phyloP scores from a whole-genome alignment of 2,797 vertebrate species.

The Pipistrellus nathusii region DNA sequence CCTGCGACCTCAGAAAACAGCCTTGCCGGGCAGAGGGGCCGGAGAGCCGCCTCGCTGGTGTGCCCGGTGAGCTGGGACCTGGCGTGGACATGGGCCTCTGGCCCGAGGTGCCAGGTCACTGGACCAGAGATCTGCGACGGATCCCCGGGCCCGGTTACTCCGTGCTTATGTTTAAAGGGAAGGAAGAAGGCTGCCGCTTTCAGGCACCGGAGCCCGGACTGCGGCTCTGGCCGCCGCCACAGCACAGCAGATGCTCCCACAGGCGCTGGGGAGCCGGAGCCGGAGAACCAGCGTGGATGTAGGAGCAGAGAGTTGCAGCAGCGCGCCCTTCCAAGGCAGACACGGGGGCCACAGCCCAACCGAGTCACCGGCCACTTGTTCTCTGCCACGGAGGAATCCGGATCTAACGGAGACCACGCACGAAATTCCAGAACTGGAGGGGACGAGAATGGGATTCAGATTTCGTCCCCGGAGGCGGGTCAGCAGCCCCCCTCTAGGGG shows the following conservation, averaged over 20 bases:
- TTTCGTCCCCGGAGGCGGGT: too few species aligned
- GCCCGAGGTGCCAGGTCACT: slow-evolving; percentile 17
- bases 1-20: slow-evolving; percentile 20
- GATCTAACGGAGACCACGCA: not conserved
- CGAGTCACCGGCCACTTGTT: not conserved
- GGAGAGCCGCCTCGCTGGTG: not conserved
- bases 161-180: not conserved
- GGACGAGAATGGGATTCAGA: not conserved
- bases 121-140: slow-evolving; percentile 33
- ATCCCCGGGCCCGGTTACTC: not conserved
- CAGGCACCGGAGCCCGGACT: slow-evolving; percentile 34
- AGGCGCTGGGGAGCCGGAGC: slow-evolving; percentile 78
- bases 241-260: slow-evolving; percentile 74
- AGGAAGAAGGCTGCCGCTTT: slow-evolving; percentile 23
- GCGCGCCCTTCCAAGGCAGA: slow-evolving; percentile 27
- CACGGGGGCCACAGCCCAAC: slow-evolving; percentile 28
- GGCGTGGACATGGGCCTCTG: slow-evolving; percentile 48
- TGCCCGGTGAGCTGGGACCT: slow-evolving; percentile 37
- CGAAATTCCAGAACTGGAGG: not conserved
- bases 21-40: not conserved
- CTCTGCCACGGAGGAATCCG: not conserved
- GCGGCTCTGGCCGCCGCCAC: slow-evolving; percentile 67
- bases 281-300: slow-evolving; percentile 58
- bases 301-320: slow-evolving; percentile 44
- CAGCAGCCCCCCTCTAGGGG: too few species aligned